Evolutionary conservation across 2,113 vertebrate genomes (phyloP).

Genomic region (Anhinga anhinga): DNA sequence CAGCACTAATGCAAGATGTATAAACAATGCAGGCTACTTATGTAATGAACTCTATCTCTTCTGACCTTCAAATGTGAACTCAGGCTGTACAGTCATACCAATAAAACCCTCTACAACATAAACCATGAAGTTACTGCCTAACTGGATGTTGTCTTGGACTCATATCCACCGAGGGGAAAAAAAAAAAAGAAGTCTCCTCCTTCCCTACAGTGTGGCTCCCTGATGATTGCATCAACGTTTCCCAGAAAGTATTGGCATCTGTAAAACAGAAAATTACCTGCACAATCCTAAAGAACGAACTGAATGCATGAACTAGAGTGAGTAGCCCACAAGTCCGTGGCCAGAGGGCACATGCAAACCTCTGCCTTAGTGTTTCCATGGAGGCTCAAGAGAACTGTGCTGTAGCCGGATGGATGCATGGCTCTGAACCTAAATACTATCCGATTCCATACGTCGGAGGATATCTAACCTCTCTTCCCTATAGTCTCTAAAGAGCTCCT

Average conservation of each 20-base stretch:
- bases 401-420: not conserved
- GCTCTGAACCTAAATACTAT: not conserved
- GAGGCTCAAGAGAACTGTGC: not conserved
- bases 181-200: not conserved
- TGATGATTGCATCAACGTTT: not conserved
- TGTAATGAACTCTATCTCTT: not conserved
- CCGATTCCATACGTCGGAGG: not conserved
- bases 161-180: accelerated
- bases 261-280: not conserved
- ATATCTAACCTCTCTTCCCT: not conserved
- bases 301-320: not conserved
- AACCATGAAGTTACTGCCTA: not conserved
- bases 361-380: not conserved
- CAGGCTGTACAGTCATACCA: not conserved
- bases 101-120: not conserved
- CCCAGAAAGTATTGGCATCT: not conserved
- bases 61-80: not conserved
- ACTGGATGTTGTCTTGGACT: not conserved
- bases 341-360: not conserved
- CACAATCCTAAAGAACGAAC: not conserved
- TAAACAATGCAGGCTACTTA: not conserved
- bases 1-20: not conserved
- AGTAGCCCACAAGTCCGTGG: not conserved
- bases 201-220: not conserved
- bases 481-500: not conserved